Evolutionary conservation across 2,888 invertebrate genomes (phyloP).

Genomic region (Amphimallon solstitiale): DNA sequence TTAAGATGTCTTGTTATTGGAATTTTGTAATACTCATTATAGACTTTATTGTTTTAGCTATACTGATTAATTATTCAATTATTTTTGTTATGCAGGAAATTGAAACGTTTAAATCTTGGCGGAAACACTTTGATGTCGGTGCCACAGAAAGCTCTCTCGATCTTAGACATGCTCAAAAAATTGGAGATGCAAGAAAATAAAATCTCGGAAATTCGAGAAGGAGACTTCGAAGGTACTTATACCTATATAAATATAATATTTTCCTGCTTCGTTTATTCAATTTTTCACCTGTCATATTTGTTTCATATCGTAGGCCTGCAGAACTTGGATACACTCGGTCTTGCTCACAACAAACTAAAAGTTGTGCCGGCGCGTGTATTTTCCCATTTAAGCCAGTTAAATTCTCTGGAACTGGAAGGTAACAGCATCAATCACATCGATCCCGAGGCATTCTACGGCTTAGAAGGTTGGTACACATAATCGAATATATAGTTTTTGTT

Average conservation of each 20-base stretch:
- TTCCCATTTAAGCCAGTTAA: slow-evolving; percentile 80
- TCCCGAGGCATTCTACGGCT: slow-evolving; percentile 85
- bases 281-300: slow-evolving; percentile 3
- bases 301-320: slow-evolving; percentile 72
- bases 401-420: slow-evolving; percentile 88
- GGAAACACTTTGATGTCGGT: slow-evolving; percentile 82
- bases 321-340: slow-evolving; percentile 83
- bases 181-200: slow-evolving; percentile 90
- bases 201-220: slow-evolving; percentile 79
- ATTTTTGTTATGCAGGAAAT: slow-evolving; percentile 67
- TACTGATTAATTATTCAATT: too few species aligned
- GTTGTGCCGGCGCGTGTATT: slow-evolving; percentile 85
- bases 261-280: neutral
- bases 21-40: too few species aligned
- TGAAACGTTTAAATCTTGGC: slow-evolving; percentile 86
- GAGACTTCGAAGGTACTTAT: slow-evolving; percentile 83
- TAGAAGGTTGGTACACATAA: slow-evolving; percentile 76
- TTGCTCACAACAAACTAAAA: slow-evolving; percentile 85
- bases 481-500: slow-evolving; percentile 27
- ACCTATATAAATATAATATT: neutral
- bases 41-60: too few species aligned
- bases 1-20: too few species aligned
- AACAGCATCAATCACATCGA: slow-evolving; percentile 84
- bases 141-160: slow-evolving; percentile 83
- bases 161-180: slow-evolving; percentile 83